phyloP scores from a whole-genome alignment of 2,888 invertebrate genomes.

The Serrognathus titanus region DNA sequence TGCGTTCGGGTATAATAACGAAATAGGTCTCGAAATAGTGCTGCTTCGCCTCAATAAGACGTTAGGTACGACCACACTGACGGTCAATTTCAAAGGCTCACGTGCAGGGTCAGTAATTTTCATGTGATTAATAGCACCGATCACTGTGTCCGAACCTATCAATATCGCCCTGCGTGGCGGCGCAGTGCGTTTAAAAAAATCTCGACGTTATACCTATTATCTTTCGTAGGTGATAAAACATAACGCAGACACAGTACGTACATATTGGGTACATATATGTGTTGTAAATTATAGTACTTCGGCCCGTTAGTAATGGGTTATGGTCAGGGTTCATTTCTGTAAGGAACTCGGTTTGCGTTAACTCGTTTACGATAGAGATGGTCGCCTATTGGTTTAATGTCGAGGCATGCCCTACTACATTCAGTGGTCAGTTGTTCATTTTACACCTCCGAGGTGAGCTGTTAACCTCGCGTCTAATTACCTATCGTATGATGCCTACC shows the following conservation, averaged over 20 bases:
- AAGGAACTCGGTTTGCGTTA: too few relatives aligned
- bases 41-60: not conserved
- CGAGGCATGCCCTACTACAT: not conserved
- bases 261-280: too few relatives aligned
- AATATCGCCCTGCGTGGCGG: conserved; percentile 7
- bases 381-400: not conserved
- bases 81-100: conserved; percentile 14
- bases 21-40: too few relatives aligned
- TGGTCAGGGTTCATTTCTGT: too few relatives aligned
- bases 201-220: conserved; percentile 15
- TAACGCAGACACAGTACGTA: not conserved
- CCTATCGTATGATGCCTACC: conserved; percentile 23
- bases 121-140: conserved; percentile 25
- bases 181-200: conserved; percentile 5
- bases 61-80: conserved; percentile 10
- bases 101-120: conserved; percentile 19
- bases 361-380: too few relatives aligned
- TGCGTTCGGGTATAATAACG: too few relatives aligned
- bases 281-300: too few relatives aligned
- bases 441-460: conserved; percentile 25
- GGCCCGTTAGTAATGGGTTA: too few relatives aligned
- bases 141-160: conserved; percentile 8
- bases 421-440: conserved; percentile 22
- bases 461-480: conserved; percentile 27
- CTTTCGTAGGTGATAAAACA: conserved; percentile 15